Base-by-base conservation (phyloP, 1,140 invertebrate species). In the Ooceraea biroi region DNA sequence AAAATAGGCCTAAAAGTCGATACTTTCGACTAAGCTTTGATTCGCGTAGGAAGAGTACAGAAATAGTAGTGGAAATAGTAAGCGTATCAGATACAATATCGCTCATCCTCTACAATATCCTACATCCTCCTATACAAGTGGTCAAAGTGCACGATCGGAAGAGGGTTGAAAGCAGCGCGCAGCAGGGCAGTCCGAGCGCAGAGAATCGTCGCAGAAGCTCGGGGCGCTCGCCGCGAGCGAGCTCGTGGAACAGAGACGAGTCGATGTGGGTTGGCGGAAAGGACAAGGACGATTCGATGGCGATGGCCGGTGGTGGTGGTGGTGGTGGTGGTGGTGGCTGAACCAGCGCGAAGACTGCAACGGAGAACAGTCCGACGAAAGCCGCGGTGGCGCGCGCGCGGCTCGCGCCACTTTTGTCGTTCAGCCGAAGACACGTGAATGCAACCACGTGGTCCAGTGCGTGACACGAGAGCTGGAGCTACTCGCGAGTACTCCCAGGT, bases 351-450 rank as follows among this genome's bases (percentile, higher is more conserved):
- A 78, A 57, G 65, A 58, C 65, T 30, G 72, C n/a, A 63, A 87
- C 85, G 25, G 65, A 57, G 48, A 57, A 50, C 90, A 94, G 93
- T 94, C 80, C 84, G 63, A 88, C 88, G 91, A 71, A 90, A 88
- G 88, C 91, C 85, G 87, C 88, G 90, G 91, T 76, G 87, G 87
- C 85, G 92, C 86, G 87, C 85, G 92, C 84, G 89, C 89, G 89
- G 86, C 69, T 91, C 91, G 89, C 83, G 88, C 76, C 84, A 90
- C 74, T 85, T 82, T 71, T 55, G 85, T 83, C 57, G 72, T 17
- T 74, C 83, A 76, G 12, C 22, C 58, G 77, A 83, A 88, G 74
- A 84, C 89, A 90, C 91, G 90, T 91, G 85, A 78, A 72, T 77
- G 77, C 82, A 66, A 86, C 89, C 91, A 93, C 92, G 92, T 93